These are phyloP conservation scores for Calliopsis andreniformis DNA, from an alignment of 1,140 invertebrate genomes.

Conservation along the genomic window DNA sequence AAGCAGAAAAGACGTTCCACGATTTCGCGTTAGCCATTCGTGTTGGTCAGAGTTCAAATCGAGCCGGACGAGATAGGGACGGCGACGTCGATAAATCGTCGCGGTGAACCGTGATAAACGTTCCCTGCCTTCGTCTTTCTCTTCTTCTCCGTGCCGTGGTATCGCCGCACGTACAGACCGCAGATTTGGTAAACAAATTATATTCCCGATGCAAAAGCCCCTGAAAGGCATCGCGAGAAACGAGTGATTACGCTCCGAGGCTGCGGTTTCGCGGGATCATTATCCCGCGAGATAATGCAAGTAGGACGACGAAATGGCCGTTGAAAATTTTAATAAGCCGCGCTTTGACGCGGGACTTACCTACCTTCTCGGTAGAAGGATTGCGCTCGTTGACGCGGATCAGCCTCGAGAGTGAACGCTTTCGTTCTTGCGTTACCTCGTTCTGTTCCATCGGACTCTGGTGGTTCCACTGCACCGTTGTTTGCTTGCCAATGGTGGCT, in stretches of 20 bases:
- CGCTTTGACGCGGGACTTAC: too few species aligned
- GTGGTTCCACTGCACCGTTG: too few species aligned
- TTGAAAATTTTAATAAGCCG: constrained; percentile 26
- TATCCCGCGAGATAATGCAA: constrained; percentile 52
- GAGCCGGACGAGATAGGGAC: constrained; percentile 63
- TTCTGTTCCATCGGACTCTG: too few species aligned
- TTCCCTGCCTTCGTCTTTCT: constrained; percentile 51
- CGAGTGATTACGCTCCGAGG: constrained; percentile 54
- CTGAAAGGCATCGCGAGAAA: constrained; percentile 54
- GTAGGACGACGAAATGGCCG: constrained; percentile 40
- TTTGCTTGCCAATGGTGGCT: too few species aligned
- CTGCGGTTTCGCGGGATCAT: constrained; percentile 60
- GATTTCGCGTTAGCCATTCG: constrained; percentile 58
- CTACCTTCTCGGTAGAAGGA: too few species aligned
- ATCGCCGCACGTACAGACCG: constrained; percentile 60
- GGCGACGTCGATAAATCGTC: constrained; percentile 66
- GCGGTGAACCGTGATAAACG: constrained; percentile 66
- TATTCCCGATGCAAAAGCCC: constrained; percentile 56
- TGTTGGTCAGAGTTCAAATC: constrained; percentile 65
- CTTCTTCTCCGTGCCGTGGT: constrained; percentile 40
- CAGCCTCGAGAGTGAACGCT: too few species aligned
- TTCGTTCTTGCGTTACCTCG: not conserved
- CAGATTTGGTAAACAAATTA: constrained; percentile 69
- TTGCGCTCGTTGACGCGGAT: not conserved
- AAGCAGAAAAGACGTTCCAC: constrained; percentile 51